Conservation (phyloP, 23 tunicate genomes). For the Diplosoma virens region DNA sequence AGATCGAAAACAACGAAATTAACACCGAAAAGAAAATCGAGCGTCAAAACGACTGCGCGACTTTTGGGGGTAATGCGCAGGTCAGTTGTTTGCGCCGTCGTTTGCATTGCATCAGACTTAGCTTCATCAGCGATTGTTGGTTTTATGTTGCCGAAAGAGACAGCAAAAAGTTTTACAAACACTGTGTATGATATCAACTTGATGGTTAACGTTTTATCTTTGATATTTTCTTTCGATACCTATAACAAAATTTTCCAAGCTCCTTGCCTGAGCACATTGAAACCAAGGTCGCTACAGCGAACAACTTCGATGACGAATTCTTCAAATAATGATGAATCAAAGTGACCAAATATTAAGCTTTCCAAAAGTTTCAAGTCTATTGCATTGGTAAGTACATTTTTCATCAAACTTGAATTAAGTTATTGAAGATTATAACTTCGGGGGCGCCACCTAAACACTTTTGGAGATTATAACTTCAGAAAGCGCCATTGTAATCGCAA, state of each 20-base stretch:
- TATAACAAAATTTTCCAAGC: neutral
- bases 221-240: conserved; percentile 36
- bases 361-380: too few relatives aligned
- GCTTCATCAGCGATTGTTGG: conserved; percentile 37
- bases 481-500: too few relatives aligned
- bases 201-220: conserved; percentile 23
- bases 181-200: conserved; percentile 31
- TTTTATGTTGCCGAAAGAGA: conserved; percentile 28
- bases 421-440: too few relatives aligned
- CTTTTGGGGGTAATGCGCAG: conserved; percentile 31
- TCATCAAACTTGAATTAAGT: too few relatives aligned
- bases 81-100: conserved; percentile 37
- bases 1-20: neutral
- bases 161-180: conserved; percentile 29
- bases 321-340: neutral
- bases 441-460: too few relatives aligned
- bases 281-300: neutral
- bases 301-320: neutral
- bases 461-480: too few relatives aligned
- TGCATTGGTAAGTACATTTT: too few relatives aligned
- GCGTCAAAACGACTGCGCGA: conserved; percentile 7
- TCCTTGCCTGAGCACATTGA: neutral
- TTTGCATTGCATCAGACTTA: conserved; percentile 52
- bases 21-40: neutral
- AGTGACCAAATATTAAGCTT: too few relatives aligned